phyloP scores from a whole-genome alignment of 92 coral and sea anemone genomes.

The Zoanthus sansibaricus region DNA sequence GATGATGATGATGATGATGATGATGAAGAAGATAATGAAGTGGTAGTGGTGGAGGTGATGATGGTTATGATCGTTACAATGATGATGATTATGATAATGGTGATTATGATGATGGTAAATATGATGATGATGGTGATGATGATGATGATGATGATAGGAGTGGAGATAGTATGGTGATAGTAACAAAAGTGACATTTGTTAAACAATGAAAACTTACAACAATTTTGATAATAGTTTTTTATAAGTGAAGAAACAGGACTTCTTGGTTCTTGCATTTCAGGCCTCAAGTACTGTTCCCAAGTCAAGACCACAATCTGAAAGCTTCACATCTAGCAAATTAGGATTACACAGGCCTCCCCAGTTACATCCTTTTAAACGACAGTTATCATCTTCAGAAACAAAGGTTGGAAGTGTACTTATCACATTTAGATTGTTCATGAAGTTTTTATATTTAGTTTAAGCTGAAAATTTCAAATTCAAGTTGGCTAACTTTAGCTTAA shows the following conservation, averaged over 20 bases:
- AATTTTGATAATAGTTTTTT: too few relatives aligned
- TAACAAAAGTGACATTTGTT: too few relatives aligned
- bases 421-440: too few relatives aligned
- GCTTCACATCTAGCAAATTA: constrained; percentile 52
- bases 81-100: not conserved
- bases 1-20: not conserved
- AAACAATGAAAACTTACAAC: too few relatives aligned
- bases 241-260: not conserved
- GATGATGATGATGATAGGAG: too few relatives aligned
- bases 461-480: too few relatives aligned
- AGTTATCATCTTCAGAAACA: constrained; percentile 61
- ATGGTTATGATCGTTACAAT: not conserved
- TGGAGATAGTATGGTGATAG: too few relatives aligned
- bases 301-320: constrained; percentile 59
- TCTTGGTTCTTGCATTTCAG: constrained; percentile 18
- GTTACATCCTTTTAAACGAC: constrained; percentile 73
- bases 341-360: constrained; percentile 56
- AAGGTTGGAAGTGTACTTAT: constrained; percentile 56
- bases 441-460: too few relatives aligned
- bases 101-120: too few relatives aligned
- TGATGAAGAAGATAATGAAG: not conserved
- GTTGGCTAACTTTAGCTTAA: too few relatives aligned
- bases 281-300: constrained; percentile 79
- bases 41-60: not conserved
- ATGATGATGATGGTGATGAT: too few relatives aligned